Evolutionary conservation across 2,113 vertebrate species (phyloP), one percentile per base, ranked within the genome.

Genomic region (Poeciliopsis turrubarensis): DNA sequence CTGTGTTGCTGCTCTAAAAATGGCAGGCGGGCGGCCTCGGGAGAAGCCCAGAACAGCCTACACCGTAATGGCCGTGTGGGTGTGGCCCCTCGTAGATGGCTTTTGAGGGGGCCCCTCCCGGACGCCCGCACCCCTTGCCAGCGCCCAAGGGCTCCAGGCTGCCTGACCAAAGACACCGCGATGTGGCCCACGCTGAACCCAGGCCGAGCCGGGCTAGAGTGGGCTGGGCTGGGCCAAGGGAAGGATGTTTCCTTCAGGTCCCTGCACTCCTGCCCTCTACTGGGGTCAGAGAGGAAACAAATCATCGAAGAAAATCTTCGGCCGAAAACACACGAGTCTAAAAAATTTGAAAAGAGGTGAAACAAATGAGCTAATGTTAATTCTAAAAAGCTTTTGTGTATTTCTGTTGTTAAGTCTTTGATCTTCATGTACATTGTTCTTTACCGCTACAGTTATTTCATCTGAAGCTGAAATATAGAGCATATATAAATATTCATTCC

Each of bases 121-220:
- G 90, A 93, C 91, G 87, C 89, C 93, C 91, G 87, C 89, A 77
- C 93, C 91, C 92, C 89, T 93, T 95, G 95, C 95, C 95, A 95
- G 95, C 92, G 87, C 95, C 95, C 95, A 95, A 94, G 94, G 95
- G 95, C 95, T 95, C 95, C 95, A 95, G 94, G 93, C 94, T 94
- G 94, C 95, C 95, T 95, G 94, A 95, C 94, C 95, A 95, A 90
- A 95, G 92, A 94, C 95, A 94, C 95, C 93, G 86, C 94, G 92
- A 91, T 89, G 90, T 92, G 89, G 91, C 94, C 94, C 93, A 95
- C 94, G 92, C 92, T 92, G 91, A 93, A 90, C 91, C 89, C 89
- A 88, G 86, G 87, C 86, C 85, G 89, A 87, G 84, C 83, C 75
- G 84, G 88, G 84, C 89, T 85, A 79, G 68, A 74, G 82, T 90